A percentile compares a stretch with the other conserved stretches of the same genome.
These are phyloP conservation scores for Electrophaes corylata DNA, from an alignment of 2,888 invertebrate genomes.

Conservation along the genomic window DNA sequence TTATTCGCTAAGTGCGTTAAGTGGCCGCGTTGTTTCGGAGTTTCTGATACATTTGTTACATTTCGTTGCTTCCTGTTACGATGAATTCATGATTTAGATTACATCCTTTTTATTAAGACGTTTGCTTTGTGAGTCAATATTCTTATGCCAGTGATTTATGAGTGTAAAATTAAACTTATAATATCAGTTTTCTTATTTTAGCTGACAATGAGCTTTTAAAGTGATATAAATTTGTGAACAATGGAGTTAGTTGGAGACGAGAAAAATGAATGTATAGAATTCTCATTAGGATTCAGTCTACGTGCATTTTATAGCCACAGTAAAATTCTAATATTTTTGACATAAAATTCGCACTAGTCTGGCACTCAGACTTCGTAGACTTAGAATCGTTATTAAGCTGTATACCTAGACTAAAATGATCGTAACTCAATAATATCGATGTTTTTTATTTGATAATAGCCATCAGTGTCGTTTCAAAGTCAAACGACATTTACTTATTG, in stretches of 20 bases:
- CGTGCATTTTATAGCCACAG: constrained; percentile 37
- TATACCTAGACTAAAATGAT: constrained; percentile 2
- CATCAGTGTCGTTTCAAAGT: background rate
- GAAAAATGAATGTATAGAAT: constrained; percentile 26
- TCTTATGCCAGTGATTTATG: constrained; percentile 14
- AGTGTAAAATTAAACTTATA: constrained; percentile 11
- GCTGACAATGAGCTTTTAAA: constrained; percentile 15
- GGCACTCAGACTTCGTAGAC: constrained; percentile 36
- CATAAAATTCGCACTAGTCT: constrained; percentile 38
- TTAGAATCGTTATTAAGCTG: constrained; percentile 34
- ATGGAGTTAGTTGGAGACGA: constrained; percentile 21
- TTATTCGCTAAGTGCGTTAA: constrained; percentile 62
- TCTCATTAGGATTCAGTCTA: constrained; percentile 37
- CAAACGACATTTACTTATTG: too few species aligned
- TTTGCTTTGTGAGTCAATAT: constrained; percentile 34
- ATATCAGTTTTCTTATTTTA: background rate
- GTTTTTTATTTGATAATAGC: constrained; percentile 1
- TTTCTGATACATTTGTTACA: constrained; percentile 62
- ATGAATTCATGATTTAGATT: constrained; percentile 44
- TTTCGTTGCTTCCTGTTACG: constrained; percentile 55
- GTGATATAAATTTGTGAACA: constrained; percentile 13
- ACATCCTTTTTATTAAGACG: constrained; percentile 37
- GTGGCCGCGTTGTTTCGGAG: constrained; percentile 63
- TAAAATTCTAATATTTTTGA: constrained; percentile 37
- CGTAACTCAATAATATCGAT: background rate